phyloP scores from a whole-genome alignment of 2,113 vertebrate species.

The Labeo catla region DNA sequence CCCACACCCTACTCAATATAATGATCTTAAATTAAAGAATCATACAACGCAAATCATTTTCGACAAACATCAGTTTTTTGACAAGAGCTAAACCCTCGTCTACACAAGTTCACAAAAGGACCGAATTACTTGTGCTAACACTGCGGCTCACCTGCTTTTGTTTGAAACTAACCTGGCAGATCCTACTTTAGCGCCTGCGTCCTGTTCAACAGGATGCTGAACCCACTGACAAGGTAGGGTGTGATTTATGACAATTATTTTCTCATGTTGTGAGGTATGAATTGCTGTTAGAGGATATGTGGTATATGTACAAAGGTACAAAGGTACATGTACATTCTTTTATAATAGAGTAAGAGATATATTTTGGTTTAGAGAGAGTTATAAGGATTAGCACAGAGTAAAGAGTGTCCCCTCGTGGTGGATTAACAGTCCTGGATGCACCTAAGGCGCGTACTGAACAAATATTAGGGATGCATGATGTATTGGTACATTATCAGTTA shows the following conservation, averaged over 20 bases:
- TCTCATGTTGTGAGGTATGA: conserved; percentile 29
- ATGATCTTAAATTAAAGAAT: conserved; percentile 21
- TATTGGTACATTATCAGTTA: background rate
- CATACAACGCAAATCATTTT: conserved; percentile 33
- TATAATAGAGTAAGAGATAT: background rate
- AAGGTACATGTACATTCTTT: conserved; percentile 24
- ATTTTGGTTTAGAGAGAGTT: background rate
- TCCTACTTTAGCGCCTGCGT: conserved; percentile 38
- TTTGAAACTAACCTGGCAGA: conserved; percentile 34
- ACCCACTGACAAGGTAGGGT: conserved; percentile 33
- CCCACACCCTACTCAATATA: conserved; percentile 21
- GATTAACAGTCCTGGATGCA: background rate
- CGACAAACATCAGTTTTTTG: conserved; percentile 8
- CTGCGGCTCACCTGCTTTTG: conserved; percentile 15
- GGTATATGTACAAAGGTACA: conserved; percentile 49
- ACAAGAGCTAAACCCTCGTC: conserved; percentile 24
- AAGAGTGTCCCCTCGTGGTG: background rate
- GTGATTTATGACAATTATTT: conserved; percentile 62
- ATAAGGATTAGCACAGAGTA: background rate
- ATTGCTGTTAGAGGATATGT: conserved; percentile 35
- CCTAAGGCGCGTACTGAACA: background rate
- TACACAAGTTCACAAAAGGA: conserved; percentile 33
- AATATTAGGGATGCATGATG: background rate
- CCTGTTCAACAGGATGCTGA: conserved; percentile 55
- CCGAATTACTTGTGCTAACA: conserved; percentile 41